Evolutionary conservation across 2,888 invertebrate species (phyloP), one percentile per base, ranked within the genome.

Genomic region (Drosophila anceps): DNA sequence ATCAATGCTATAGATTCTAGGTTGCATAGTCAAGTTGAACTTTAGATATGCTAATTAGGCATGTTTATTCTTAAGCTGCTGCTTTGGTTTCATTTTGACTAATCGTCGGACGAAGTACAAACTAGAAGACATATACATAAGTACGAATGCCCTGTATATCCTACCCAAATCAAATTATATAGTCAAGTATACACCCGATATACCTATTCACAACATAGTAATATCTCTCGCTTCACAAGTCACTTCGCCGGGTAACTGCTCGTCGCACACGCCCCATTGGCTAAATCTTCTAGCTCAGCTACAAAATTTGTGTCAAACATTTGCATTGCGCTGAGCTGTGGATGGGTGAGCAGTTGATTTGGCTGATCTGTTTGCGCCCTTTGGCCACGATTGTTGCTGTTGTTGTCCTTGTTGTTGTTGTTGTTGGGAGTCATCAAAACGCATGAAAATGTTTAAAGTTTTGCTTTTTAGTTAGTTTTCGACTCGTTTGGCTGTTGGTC

Each of bases 401-500:
- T 44, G 37, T 2, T 27, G 27, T 0, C 27, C 15, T 0, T 24
- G 13, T 9, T 13, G 37, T 4, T 20, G 35, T 20, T 69, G 69
- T 61, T 41, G 41, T 43, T 39, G 41, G 41, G 37, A 61, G 59
- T 69, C 61, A 65, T 65, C 76, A 39, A 73, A 82, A 79, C 73
- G 82, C 69, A 84, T 84, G 68, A 66, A 76, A 82, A 84, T 82
- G 82, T 69, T 73, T 73, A 76, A 84, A 82, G 76, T 82, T 82
- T 73, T 73, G 79, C 69, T 81, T 68, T 54, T 58, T 67, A 67
- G 79, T 71, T 84, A 81, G 79, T 84, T 84, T 81, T 81, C 71
- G 53, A 55, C 51, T 53, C 57, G 59, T 57, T 72, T 57, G 33
- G 59, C 35, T 70, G 29, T 44, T 39, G 41, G 41, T 54, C 18